Evolutionary conservation across 2,888 invertebrate species (phyloP), one percentile per base, ranked within the genome.

Genomic region (Sminthurides aquaticus): DNA sequence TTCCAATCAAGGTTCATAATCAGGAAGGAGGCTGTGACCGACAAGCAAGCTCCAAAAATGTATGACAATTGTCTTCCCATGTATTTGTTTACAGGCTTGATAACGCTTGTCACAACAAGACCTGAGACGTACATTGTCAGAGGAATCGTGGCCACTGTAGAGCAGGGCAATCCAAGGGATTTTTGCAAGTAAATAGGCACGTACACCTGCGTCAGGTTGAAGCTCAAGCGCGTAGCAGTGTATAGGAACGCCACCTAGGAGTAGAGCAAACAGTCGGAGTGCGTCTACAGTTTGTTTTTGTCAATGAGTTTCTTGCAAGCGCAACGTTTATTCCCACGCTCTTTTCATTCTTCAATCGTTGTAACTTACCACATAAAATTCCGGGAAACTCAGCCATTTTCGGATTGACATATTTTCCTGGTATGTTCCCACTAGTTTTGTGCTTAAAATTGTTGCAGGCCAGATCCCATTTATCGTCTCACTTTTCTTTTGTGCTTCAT

Each of bases 141-240:
- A 0, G 94, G 94, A 29, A 94, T 83, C 28, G 89, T 83, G 18
- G 94, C 94, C 49, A 89, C 79, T 27, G 86, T 81, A 66, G 89
- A 86, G 11, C 90, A 89, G 1, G 85, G 82, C 77, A 90, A 82
- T 34, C 85, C 81, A 57, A 93, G 79, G 0, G 88, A 86, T 74
- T 87, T 86, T 74, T 90, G 90, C 5, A 94, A 82, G 78, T 92
- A 95, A 65, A 94, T 80, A 0, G 94, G 91, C 70, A 93, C 84
- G 76, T 92, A 87, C 48, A 91, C 87, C 80, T 92, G 92, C 11
- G 88, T 86, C 64, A 93, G 81, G 80, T 94, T 95, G 29, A 89
- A 87, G 76, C 89, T 90, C 61, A 94, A 79, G 75, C 92, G 83
- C 18, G 92, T 89, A 54, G 86, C 84, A 91, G 92, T 92, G 79